phyloP scores from a whole-genome alignment of 2,797 vertebrate genomes.

The Bradypodion ventrale region DNA sequence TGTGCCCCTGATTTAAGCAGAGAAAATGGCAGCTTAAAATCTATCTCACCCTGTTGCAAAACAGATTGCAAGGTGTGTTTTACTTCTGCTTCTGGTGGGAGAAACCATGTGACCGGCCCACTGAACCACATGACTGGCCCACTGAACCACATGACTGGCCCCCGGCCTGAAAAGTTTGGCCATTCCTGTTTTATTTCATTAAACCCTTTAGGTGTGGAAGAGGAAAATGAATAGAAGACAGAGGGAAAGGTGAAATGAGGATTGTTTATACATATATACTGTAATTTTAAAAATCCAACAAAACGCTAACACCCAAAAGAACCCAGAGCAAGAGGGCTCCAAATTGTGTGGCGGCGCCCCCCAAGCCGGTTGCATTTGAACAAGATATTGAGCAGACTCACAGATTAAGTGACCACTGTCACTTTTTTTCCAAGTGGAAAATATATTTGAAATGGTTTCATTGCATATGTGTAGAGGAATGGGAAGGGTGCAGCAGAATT shows the following conservation, averaged over 20 bases:
- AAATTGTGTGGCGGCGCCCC: too few species aligned
- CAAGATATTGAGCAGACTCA: neutral
- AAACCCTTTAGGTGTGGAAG: neutral
- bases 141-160: too few species aligned
- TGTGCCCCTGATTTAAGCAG: too few species aligned
- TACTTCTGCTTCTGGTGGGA: too few species aligned
- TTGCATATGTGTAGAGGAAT: constrained; percentile 62
- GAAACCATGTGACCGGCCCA: too few species aligned
- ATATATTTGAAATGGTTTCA: constrained; percentile 70
- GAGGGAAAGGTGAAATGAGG: neutral
- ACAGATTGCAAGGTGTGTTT: too few species aligned
- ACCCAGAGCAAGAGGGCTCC: neutral
- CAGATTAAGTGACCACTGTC: too few species aligned
- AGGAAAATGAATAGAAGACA: neutral
- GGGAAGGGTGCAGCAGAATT: constrained; percentile 63
- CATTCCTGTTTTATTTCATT: too few species aligned
- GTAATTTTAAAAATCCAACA: neutral
- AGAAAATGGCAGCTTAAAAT: too few species aligned
- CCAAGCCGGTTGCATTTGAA: neutral
- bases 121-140: too few species aligned
- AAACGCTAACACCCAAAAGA: neutral
- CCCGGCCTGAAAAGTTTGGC: too few species aligned
- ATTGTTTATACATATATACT: neutral
- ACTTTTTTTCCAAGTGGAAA: constrained; percentile 58
- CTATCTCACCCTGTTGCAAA: too few species aligned